These are phyloP conservation scores for Spodoptera frugiperda DNA, from an alignment of 1,140 invertebrate species.

Conservation along the genomic window DNA sequence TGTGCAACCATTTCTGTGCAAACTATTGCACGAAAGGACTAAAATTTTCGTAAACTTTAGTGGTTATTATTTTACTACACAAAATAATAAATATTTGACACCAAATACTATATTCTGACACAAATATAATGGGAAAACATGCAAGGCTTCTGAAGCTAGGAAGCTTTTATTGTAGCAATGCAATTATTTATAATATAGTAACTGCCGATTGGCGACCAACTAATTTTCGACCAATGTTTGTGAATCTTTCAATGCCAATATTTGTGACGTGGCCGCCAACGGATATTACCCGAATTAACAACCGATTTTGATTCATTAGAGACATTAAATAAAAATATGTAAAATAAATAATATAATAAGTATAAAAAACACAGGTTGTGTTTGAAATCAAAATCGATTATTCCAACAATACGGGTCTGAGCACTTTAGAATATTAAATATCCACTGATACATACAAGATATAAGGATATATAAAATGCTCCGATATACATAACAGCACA, in stretches of 20 bases:
- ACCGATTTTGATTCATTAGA: conserved; percentile 29
- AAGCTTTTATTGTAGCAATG: conserved; percentile 73
- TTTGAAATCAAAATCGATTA: conserved; percentile 38
- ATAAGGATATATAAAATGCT: conserved; percentile 57
- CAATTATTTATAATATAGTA: conserved; percentile 41
- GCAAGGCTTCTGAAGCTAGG: conserved; percentile 70
- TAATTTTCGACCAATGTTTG: conserved; percentile 5
- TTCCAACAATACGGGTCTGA: conserved; percentile 48
- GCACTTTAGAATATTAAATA: conserved; percentile 55
- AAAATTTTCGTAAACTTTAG: neutral
- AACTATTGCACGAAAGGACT: conserved; percentile 5
- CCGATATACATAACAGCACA: conserved; percentile 57
- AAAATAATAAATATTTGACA: conserved; percentile 50
- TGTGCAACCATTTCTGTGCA: conserved; percentile 5
- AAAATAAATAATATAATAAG: too few relatives aligned
- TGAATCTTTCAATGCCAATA: conserved; percentile 33
- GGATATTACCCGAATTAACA: conserved; percentile 33
- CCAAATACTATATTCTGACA: conserved; percentile 60
- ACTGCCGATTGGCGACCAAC: conserved; percentile 49
- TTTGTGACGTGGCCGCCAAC: conserved; percentile 59
- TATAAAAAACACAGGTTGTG: too few relatives aligned
- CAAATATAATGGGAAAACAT: conserved; percentile 71
- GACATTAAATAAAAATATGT: too few relatives aligned
- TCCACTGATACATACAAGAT: conserved; percentile 30
- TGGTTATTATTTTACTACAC: conserved; percentile 24